phyloP scores from a whole-genome alignment of 2,888 invertebrate genomes.

The Mesochorus sp. region DNA sequence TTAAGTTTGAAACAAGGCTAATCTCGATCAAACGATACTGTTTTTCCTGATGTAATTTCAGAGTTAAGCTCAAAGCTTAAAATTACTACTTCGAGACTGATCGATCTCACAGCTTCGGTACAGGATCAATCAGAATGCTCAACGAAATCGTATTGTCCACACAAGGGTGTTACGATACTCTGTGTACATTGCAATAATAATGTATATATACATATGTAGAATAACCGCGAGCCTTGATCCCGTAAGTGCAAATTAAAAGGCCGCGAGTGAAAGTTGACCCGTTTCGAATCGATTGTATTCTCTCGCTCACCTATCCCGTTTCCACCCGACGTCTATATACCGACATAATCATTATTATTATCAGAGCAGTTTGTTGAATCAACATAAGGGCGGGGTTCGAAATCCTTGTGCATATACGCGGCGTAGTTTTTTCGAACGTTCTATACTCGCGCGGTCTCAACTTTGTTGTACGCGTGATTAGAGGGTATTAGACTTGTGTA shows the following conservation, averaged over 20 bases:
- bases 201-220: constrained; percentile 2
- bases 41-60: not conserved
- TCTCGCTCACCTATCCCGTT: constrained; percentile 14
- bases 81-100: not conserved
- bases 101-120: constrained; percentile 6
- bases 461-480: constrained; percentile 5
- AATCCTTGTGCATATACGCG: constrained; percentile 2
- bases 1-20: too few species aligned
- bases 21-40: not conserved
- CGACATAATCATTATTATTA: not conserved
- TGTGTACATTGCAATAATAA: not conserved
- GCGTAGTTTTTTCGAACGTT: not conserved
- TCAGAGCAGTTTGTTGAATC: constrained; percentile 31
- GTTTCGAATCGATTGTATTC: constrained; percentile 56
- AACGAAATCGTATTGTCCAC: not conserved
- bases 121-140: constrained; percentile 3
- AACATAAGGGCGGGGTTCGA: constrained; percentile 19
- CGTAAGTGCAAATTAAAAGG: constrained; percentile 57
- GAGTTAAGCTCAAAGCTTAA: too few species aligned
- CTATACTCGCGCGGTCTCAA: not conserved
- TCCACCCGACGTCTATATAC: not conserved
- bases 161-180: not conserved
- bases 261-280: constrained; percentile 62
- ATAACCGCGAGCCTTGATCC: constrained; percentile 51
- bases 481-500: not conserved